Percentiles rank a stretch among this genome's conserved stretches.
Conservation (phyloP, 2,113 vertebrate genomes). For the Nanger granti region DNA sequence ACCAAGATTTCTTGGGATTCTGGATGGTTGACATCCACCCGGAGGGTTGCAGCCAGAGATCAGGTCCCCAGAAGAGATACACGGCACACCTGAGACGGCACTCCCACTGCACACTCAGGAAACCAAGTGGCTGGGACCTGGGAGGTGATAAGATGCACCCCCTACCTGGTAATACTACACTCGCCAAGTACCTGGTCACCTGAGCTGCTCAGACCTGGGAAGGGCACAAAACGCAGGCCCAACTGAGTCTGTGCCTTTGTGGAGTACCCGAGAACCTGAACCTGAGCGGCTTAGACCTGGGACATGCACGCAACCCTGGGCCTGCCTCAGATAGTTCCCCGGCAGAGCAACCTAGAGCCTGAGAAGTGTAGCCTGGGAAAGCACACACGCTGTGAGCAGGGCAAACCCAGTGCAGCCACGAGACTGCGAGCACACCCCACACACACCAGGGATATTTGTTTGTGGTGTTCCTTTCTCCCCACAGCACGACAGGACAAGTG, state of each 20-base stretch:
- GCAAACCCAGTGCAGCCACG: not conserved
- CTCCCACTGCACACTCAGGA: not conserved
- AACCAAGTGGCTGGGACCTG: not conserved
- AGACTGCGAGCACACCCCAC: not conserved
- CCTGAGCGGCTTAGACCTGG: not conserved
- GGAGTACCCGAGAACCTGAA: not conserved
- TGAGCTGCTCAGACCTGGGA: not conserved
- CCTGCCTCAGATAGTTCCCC: too few relatives aligned
- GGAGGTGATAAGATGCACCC: not conserved
- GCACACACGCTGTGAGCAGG: not conserved
- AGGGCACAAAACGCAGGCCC: not conserved
- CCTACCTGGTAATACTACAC: not conserved
- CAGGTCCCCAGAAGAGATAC: not conserved
- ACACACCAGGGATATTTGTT: rapidly evolving
- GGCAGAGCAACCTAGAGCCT: not conserved
- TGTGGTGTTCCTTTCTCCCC: not conserved
- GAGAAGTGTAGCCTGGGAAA: not conserved
- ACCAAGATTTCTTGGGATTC: not conserved
- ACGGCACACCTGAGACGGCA: rapidly evolving
- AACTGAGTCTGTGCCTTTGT: not conserved
- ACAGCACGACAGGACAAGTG: not conserved
- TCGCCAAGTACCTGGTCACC: not conserved
- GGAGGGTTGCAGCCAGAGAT: not conserved
- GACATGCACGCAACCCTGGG: too few relatives aligned
- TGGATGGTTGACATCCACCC: not conserved